These are phyloP conservation scores for Eristalis arbustorum DNA, from an alignment of 2,888 invertebrate genomes.

Conservation along the genomic window DNA sequence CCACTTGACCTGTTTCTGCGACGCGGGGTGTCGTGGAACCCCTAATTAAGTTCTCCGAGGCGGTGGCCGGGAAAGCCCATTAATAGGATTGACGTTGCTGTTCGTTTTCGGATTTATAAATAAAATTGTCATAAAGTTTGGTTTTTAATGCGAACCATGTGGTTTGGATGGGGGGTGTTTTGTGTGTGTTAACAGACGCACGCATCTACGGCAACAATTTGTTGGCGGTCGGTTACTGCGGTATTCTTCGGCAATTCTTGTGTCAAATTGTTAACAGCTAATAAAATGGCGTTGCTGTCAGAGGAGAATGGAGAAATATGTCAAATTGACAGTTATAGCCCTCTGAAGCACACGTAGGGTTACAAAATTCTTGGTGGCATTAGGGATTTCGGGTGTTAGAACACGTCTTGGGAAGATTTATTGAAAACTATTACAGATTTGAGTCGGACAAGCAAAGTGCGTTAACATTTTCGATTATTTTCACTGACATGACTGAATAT, in stretches of 20 bases:
- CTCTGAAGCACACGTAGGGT: not conserved
- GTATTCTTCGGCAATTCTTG: not conserved
- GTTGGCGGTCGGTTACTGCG: not conserved
- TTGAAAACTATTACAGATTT: no score
- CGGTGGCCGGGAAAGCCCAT: slow-evolving; percentile 22
- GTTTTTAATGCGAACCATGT: slow-evolving; percentile 29
- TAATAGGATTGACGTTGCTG: not conserved
- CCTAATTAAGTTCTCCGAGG: not conserved
- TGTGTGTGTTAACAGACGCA: not conserved
- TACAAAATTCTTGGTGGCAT: not conserved
- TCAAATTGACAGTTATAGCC: not conserved
- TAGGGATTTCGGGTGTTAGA: not conserved
- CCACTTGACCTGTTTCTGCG: slow-evolving; percentile 8
- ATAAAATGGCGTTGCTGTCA: not conserved
- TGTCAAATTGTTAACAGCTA: not conserved
- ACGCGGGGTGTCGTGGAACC: not conserved
- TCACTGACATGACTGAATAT: no score
- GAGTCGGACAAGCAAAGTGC: no score
- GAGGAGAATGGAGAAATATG: not conserved
- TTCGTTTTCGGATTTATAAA: slow-evolving; percentile 6
- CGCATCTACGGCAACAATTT: not conserved
- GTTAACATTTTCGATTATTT: no score
- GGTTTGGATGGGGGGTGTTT: not conserved
- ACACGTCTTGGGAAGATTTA: not conserved
- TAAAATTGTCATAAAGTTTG: slow-evolving; percentile 36